Conservation (phyloP, 2,113 vertebrate genomes). For the Falcunculus frontatus region DNA sequence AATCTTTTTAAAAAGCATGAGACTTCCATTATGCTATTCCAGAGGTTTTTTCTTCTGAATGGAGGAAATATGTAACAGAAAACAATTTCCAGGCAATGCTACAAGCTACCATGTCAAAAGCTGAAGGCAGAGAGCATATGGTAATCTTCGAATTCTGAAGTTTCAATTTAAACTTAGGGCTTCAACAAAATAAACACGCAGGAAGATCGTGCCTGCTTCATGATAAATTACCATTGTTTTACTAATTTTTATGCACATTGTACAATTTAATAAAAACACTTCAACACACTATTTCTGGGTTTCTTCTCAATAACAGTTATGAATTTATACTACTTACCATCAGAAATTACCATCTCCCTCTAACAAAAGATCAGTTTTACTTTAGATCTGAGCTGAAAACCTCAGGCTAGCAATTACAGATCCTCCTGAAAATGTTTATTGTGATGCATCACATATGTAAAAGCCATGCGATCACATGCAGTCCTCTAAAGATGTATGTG, state of each 20-base stretch:
- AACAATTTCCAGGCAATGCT: not conserved
- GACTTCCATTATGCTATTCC: not conserved
- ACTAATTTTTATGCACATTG: not conserved
- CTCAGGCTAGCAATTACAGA: not conserved
- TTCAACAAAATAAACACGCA: not conserved
- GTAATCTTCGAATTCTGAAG: not conserved
- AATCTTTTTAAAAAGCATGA: not conserved
- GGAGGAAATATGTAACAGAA: not conserved
- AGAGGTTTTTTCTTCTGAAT: not conserved
- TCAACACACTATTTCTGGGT: not conserved
- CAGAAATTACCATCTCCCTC: not conserved
- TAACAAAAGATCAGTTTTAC: not conserved
- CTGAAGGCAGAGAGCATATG: not conserved
- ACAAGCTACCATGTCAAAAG: not conserved
- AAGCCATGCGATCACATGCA: not conserved
- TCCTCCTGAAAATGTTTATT: not conserved
- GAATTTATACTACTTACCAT: not conserved
- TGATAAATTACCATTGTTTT: not conserved
- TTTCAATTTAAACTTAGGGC: not conserved
- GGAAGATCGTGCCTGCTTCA: not conserved
- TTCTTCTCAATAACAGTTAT: not conserved
- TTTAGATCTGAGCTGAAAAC: not conserved
- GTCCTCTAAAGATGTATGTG: not conserved
- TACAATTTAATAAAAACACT: not conserved
- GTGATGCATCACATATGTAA: not conserved